These are phyloP conservation scores for Amazona vittata DNA, from an alignment of 2,113 vertebrate genomes.

Conservation along the genomic window DNA sequence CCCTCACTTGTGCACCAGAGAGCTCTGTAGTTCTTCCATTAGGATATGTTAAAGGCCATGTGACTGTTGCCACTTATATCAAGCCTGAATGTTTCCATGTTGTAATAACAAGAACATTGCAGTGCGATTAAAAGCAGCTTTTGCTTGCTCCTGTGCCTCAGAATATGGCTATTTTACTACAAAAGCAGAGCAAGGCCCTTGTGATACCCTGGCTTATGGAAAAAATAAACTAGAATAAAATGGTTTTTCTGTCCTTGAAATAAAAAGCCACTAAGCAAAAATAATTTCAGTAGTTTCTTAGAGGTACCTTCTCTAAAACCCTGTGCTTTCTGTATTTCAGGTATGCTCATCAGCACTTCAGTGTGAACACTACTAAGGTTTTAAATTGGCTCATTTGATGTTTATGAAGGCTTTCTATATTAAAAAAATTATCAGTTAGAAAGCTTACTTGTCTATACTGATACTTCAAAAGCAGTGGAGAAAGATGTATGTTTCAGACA, in stretches of 20 bases:
- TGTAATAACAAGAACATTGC: background rate
- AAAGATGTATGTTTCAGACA: conserved; percentile 24
- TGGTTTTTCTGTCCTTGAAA: background rate
- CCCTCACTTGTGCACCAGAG: fast-evolving
- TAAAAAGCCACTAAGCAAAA: background rate
- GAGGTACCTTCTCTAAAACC: background rate
- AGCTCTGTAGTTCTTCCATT: background rate
- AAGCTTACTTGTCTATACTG: background rate
- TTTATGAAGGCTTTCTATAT: conserved; percentile 40
- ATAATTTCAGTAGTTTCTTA: background rate
- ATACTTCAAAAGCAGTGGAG: conserved; percentile 38
- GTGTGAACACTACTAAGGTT: conserved; percentile 14
- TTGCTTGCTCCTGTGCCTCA: background rate
- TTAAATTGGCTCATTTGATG: conserved; percentile 49
- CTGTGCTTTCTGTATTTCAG: background rate
- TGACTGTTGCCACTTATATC: background rate
- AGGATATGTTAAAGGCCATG: fast-evolving
- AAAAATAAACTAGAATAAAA: background rate
- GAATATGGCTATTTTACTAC: background rate
- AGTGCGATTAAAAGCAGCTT: background rate
- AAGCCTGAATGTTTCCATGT: background rate
- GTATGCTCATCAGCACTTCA: background rate
- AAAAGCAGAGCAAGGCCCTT: background rate
- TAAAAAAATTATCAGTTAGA: background rate
- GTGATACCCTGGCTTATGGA: background rate